Percentiles rank a stretch among this genome's conserved stretches.
These are phyloP conservation scores for Pipistrellus pipistrellus DNA, from an alignment of 2,797 vertebrate genomes.

Conservation along the genomic window DNA sequence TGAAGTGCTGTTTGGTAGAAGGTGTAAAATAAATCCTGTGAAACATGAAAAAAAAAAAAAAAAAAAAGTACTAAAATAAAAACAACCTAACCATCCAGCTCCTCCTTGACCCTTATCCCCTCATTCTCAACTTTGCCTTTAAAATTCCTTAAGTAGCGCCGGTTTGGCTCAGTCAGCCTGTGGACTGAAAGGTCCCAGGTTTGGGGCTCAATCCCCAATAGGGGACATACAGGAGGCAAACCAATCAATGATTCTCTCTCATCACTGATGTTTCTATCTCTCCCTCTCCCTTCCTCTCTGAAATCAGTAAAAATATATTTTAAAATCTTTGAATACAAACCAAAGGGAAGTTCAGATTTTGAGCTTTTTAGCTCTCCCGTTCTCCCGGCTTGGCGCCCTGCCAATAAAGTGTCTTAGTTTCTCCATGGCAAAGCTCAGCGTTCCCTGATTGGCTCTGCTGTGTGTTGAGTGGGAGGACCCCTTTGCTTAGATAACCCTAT, in stretches of 20 bases:
- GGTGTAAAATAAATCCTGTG: not conserved
- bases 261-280: no score
- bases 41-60: not conserved
- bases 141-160: not conserved
- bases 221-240: no score
- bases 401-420: not conserved
- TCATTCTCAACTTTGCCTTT: not conserved
- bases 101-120: not conserved
- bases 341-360: not conserved
- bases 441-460: not conserved
- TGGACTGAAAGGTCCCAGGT: no score
- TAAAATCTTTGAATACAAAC: not conserved
- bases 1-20: not conserved
- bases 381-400: not conserved
- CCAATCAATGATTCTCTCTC: no score
- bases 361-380: not conserved
- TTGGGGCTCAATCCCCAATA: no score
- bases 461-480: not conserved
- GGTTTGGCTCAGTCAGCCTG: no score
- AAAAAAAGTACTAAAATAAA: not conserved
- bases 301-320: no score
- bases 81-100: not conserved
- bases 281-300: no score
- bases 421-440: not conserved
- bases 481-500: not conserved